Percentiles rank a stretch among this genome's conserved stretches.
Conservation (phyloP, 2,797 vertebrate genomes). For the Coreius guichenoti region DNA sequence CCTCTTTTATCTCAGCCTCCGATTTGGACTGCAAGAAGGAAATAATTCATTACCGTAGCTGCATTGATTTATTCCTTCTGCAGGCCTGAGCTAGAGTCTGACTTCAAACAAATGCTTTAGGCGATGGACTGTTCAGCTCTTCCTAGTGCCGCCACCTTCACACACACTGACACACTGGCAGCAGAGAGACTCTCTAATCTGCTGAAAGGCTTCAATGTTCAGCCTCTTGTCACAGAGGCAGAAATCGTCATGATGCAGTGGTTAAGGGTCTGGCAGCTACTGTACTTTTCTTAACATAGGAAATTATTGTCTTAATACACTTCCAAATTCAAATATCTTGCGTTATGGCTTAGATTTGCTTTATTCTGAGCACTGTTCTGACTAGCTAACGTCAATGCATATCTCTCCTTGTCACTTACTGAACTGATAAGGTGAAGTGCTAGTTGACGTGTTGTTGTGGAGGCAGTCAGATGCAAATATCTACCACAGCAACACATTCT, state of each 20-base stretch:
- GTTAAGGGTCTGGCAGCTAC: not conserved
- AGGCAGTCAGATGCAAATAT: not conserved
- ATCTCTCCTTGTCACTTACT: not conserved
- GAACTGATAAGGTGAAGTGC: not conserved
- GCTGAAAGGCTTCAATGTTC: constrained; percentile 19
- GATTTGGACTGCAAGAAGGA: constrained; percentile 67
- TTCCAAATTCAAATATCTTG: too few species aligned
- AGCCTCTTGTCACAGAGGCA: not conserved
- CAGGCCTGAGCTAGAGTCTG: constrained; percentile 47
- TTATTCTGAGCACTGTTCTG: not conserved
- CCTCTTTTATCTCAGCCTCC: constrained; percentile 67
- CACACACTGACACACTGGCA: constrained; percentile 1
- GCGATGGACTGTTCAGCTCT: constrained; percentile 18
- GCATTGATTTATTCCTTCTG: constrained; percentile 67
- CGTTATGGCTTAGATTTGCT: too few species aligned
- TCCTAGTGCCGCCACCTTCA: not conserved
- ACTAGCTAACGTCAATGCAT: not conserved
- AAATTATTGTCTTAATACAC: not conserved
- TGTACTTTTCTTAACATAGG: not conserved
- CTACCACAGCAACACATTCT: not conserved
- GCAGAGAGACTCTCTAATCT: constrained; percentile 17
- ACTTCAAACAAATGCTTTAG: constrained; percentile 69
- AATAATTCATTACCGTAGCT: constrained; percentile 72
- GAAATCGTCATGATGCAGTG: constrained; percentile 1
- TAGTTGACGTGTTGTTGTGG: not conserved